Conservation (phyloP, 2,888 invertebrate genomes). For the Netelia melanura region DNA sequence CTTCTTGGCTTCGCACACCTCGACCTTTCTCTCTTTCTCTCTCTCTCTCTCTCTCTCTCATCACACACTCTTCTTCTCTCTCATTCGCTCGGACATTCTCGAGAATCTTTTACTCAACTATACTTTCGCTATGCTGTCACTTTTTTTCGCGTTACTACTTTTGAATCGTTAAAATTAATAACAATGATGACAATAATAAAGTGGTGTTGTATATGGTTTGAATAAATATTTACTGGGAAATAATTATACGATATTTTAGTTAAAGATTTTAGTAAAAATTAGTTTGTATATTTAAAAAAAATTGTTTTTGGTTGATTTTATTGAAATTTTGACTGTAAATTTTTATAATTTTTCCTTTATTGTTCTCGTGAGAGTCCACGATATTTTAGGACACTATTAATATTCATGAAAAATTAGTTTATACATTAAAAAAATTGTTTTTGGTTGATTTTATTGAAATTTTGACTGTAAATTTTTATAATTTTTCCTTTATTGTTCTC, state of each 20-base stretch:
- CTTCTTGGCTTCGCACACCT: constrained; percentile 63
- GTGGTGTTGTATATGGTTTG: background rate
- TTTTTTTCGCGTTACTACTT: background rate
- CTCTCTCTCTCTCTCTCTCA: background rate
- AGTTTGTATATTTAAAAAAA: no score
- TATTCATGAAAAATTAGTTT: no score
- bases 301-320: no score
- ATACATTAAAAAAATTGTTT: no score
- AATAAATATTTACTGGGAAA: background rate
- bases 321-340: no score
- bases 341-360: no score
- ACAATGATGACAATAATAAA: background rate
- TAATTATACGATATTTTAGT: background rate
- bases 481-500: no score
- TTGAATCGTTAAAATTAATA: background rate
- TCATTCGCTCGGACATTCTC: background rate
- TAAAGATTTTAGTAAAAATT: no score
- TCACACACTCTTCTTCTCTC: constrained; percentile 11
- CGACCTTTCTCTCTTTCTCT: constrained; percentile 38
- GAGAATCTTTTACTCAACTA: constrained; percentile 37
- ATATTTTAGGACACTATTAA: no score
- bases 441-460: no score
- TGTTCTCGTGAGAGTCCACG: no score
- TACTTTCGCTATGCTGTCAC: background rate
- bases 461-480: no score